phyloP scores from a whole-genome alignment of 2,888 invertebrate species.

The Aricia artaxerxes region DNA sequence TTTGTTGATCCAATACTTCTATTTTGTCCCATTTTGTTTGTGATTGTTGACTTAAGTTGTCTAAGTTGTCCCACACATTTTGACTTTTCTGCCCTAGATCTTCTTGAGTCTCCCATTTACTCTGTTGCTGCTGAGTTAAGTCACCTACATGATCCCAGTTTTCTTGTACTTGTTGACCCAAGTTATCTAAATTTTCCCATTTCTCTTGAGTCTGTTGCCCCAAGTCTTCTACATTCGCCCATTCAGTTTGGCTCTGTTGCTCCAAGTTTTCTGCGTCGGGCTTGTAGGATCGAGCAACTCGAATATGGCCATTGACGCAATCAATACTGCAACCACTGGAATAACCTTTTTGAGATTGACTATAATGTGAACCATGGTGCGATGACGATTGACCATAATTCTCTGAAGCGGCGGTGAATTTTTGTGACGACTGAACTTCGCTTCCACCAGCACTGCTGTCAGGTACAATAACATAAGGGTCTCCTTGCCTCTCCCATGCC shows the following conservation, averaged over 20 bases:
- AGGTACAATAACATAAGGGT: constrained; percentile 73
- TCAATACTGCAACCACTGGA: constrained; percentile 46
- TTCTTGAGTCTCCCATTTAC: constrained; percentile 41
- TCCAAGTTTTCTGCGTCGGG: constrained; percentile 45
- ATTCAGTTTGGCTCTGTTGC: constrained; percentile 46
- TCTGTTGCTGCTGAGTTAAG: constrained; percentile 47
- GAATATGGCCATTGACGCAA: constrained; percentile 57
- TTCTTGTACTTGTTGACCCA: constrained; percentile 44
- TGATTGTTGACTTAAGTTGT: constrained; percentile 50
- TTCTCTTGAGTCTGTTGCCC: constrained; percentile 45
- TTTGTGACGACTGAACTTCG: constrained; percentile 52
- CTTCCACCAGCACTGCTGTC: constrained; percentile 45
- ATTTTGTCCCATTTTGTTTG: constrained; percentile 47
- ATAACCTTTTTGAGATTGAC: constrained; percentile 51
- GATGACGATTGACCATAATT: constrained; percentile 50
- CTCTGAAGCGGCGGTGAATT: constrained; percentile 52
- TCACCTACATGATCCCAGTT: constrained; percentile 44
- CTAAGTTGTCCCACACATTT: constrained; percentile 43
- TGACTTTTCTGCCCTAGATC: constrained; percentile 47
- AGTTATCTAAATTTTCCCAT: constrained; percentile 42
- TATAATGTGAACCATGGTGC: constrained; percentile 54
- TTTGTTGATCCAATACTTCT: constrained; percentile 53
- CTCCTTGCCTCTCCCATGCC: constrained; percentile 76
- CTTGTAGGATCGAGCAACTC: constrained; percentile 58
- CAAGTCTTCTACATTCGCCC: constrained; percentile 44